phyloP scores from a whole-genome alignment of 2,797 vertebrate genomes.

The Heteromormyrus szaboi region DNA sequence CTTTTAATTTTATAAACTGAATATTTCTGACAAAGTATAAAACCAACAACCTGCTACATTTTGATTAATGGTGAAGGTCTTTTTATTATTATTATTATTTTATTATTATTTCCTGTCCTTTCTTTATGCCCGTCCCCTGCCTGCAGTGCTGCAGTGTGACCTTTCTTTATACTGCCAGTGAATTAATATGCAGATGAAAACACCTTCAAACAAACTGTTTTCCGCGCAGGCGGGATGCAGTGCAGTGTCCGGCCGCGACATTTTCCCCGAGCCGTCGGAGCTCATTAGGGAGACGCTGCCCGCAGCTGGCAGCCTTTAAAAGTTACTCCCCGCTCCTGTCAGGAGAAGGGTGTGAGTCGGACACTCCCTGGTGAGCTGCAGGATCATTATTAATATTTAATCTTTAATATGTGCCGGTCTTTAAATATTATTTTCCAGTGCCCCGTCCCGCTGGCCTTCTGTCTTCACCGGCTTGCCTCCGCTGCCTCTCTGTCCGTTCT shows the following conservation, averaged over 20 bases:
- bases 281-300: conserved; percentile 19
- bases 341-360: background rate
- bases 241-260: conserved; percentile 8
- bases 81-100: background rate
- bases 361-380: background rate
- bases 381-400: conserved; percentile 20
- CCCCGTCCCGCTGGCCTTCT: background rate
- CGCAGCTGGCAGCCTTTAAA: conserved; percentile 5
- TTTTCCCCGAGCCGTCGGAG: conserved; percentile 19
- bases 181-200: conserved; percentile 23
- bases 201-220: conserved; percentile 17
- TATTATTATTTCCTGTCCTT: background rate
- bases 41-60: background rate
- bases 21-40: background rate
- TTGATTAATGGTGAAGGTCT: background rate
- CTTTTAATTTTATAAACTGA: background rate
- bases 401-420: conserved; percentile 13
- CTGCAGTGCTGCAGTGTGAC: background rate
- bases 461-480: background rate
- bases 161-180: conserved; percentile 18
- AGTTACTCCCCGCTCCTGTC: conserved; percentile 17
- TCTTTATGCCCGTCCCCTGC: background rate
- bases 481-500: background rate
- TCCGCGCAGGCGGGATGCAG: background rate
- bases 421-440: background rate